A percentile compares a stretch with the other conserved stretches of the same genome.
phyloP scores from a whole-genome alignment of 1,140 invertebrate species.

The Lerema accius region DNA sequence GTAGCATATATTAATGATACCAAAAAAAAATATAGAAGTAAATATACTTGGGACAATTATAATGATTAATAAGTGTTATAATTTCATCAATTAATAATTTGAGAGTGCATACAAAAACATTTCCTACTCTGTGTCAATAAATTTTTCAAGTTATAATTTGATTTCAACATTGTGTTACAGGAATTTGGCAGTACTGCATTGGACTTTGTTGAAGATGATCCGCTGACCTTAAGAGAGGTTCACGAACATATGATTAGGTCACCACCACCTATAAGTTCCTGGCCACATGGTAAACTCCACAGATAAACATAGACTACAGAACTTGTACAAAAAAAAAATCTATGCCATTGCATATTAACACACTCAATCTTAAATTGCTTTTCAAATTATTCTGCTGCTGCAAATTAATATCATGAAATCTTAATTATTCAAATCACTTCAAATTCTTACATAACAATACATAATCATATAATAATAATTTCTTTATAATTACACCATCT shows the following conservation, averaged over 20 bases:
- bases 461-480: too few species aligned
- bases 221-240: conserved; percentile 89
- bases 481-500: not conserved
- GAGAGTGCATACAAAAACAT: too few species aligned
- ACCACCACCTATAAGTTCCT: conserved; percentile 89
- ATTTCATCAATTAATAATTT: too few species aligned
- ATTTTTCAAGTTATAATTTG: not conserved
- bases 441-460: not conserved
- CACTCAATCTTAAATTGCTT: conserved; percentile 8
- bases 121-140: too few species aligned
- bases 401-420: not conserved
- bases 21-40: too few species aligned
- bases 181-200: conserved; percentile 85
- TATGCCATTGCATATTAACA: conserved; percentile 16
- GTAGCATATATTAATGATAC: too few species aligned
- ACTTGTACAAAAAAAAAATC: not conserved
- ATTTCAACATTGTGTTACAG: conserved; percentile 61
- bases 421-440: not conserved
- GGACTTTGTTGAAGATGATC: conserved; percentile 85
- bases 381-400: not conserved
- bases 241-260: conserved; percentile 92
- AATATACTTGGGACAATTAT: too few species aligned
- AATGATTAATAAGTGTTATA: too few species aligned
- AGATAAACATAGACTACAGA: not conserved
- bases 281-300: conserved; percentile 83